phyloP scores from a whole-genome alignment of 2,113 vertebrate genomes.

The Raja brachyura region DNA sequence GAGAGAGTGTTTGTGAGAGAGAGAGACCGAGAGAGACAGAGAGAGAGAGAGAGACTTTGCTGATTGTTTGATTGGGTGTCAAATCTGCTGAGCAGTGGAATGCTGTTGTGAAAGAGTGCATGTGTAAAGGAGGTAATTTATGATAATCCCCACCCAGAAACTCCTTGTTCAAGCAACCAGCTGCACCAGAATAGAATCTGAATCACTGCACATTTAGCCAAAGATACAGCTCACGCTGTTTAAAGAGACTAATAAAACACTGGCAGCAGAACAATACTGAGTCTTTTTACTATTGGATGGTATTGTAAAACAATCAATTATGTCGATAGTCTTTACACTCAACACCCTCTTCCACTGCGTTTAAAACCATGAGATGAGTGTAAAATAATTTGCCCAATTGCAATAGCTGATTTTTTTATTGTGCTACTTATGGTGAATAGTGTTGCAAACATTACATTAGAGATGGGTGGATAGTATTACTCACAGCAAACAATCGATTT shows the following conservation, averaged over 20 bases:
- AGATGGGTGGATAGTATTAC: too few relatives aligned
- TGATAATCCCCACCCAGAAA: not conserved
- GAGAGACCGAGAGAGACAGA: too few relatives aligned
- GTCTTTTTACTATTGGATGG: not conserved
- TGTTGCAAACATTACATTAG: too few relatives aligned
- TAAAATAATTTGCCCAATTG: too few relatives aligned
- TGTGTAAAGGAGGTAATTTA: not conserved
- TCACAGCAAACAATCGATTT: too few relatives aligned
- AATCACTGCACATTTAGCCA: not conserved
- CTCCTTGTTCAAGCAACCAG: not conserved
- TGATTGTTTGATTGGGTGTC: not conserved
- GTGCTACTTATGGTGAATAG: too few relatives aligned
- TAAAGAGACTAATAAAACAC: not conserved
- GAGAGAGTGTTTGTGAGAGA: too few relatives aligned
- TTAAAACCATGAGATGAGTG: too few relatives aligned
- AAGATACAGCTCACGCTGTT: not conserved
- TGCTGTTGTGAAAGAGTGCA: not conserved
- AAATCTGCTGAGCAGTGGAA: not conserved
- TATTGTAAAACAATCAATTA: not conserved
- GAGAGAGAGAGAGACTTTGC: not conserved
- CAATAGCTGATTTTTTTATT: too few relatives aligned
- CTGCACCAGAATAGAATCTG: not conserved
- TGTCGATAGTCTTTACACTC: not conserved
- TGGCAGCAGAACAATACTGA: not conserved
- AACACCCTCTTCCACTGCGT: too few relatives aligned